Conservation (phyloP, 2,113 vertebrate species). For the Hepsetus odoe region DNA sequence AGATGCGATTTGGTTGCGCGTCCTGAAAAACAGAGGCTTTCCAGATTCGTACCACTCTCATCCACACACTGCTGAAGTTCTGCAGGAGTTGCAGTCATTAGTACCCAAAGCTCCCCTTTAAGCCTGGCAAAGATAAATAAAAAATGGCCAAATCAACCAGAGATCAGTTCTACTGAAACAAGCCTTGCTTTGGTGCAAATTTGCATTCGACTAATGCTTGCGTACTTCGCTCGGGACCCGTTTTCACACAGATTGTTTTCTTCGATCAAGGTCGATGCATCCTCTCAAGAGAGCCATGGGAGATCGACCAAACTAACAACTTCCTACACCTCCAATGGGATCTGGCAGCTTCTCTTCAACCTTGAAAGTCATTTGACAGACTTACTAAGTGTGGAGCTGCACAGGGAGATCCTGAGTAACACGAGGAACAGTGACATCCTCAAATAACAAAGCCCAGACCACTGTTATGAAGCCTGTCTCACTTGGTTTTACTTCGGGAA, state of each 20-base stretch:
- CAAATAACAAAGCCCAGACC: slow-evolving; percentile 34
- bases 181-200: slow-evolving; percentile 14
- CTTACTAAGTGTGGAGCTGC: slow-evolving; percentile 40
- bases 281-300: slow-evolving; percentile 46
- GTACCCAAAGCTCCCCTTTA: background rate
- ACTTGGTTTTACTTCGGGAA: background rate
- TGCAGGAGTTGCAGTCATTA: slow-evolving; percentile 55
- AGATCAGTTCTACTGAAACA: slow-evolving; percentile 7
- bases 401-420: slow-evolving; percentile 32
- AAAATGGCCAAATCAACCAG: background rate
- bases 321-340: slow-evolving; percentile 35
- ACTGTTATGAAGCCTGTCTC: slow-evolving; percentile 8
- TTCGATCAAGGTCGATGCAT: slow-evolving; percentile 39
- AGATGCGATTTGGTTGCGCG: background rate
- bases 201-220: slow-evolving; percentile 36
- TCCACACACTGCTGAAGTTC: no score
- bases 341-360: slow-evolving; percentile 43
- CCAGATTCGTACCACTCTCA: background rate
- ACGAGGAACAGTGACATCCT: slow-evolving; percentile 25
- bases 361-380: slow-evolving; percentile 58
- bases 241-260: slow-evolving; percentile 54
- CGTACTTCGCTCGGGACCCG: slow-evolving; percentile 29
- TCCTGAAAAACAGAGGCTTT: background rate
- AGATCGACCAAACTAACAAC: slow-evolving; percentile 40
- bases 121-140: background rate